phyloP scores from a whole-genome alignment of 2,888 invertebrate species.

The Pristionchus fissidentatus region DNA sequence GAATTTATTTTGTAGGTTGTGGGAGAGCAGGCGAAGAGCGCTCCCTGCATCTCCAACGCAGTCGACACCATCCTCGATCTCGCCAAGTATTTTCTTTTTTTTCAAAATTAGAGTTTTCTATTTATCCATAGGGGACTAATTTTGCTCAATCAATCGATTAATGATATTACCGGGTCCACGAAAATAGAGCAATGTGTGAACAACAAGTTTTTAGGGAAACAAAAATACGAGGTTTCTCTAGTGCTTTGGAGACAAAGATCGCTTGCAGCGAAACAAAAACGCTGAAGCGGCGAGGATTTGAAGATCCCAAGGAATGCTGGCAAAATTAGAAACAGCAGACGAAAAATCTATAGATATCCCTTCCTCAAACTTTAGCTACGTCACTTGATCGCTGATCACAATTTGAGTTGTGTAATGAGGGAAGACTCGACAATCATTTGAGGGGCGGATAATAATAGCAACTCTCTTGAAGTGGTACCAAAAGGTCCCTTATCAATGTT shows the following conservation, averaged over 20 bases:
- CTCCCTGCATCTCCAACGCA: conserved; percentile 66
- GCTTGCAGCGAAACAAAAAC: too few species aligned
- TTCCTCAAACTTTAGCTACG: background rate
- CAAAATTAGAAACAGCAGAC: too few species aligned
- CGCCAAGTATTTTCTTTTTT: conserved; percentile 56
- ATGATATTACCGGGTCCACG: too few species aligned
- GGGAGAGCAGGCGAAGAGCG: conserved; percentile 56
- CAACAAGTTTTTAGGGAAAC: too few species aligned
- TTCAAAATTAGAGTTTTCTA: too few species aligned
- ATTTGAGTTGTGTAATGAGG: background rate
- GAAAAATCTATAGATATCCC: too few species aligned
- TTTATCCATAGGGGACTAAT: background rate
- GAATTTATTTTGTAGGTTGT: conserved; percentile 49
- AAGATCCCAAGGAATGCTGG: too few species aligned
- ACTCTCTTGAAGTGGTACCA: background rate
- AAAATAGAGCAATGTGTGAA: too few species aligned
- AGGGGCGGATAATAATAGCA: conserved; percentile 31
- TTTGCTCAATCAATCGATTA: background rate
- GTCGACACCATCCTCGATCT: conserved; percentile 69
- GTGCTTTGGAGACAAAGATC: too few species aligned
- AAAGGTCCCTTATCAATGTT: too few species aligned
- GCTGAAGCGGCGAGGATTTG: too few species aligned
- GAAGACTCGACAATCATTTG: conserved; percentile 13
- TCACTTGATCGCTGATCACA: conserved; percentile 5
- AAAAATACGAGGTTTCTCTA: too few species aligned